Evolutionary conservation across 2,888 invertebrate genomes (phyloP).

Genomic region (Meteorus colon): DNA sequence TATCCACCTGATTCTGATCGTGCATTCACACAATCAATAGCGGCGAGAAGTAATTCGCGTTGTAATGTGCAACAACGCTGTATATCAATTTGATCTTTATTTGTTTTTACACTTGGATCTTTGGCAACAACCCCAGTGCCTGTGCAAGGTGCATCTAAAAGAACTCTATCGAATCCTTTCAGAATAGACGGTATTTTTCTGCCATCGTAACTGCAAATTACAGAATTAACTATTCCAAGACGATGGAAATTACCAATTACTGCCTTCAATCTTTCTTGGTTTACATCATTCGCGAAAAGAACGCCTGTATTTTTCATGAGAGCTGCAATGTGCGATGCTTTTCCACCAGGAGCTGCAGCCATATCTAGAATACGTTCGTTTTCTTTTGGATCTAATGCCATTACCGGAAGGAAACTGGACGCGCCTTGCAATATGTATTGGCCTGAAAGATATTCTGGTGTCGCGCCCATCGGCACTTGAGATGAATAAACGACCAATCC

Average conservation of each 20-base stretch:
- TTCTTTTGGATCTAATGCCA: conserved; percentile 98
- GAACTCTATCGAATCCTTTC: conserved; percentile 94
- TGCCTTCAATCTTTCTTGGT: conserved; percentile 91
- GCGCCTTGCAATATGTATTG: conserved; percentile 98
- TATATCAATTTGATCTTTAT: conserved; percentile 91
- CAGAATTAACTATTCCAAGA: conserved; percentile 94
- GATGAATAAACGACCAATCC: conserved; percentile 97
- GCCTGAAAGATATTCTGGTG: conserved; percentile 98
- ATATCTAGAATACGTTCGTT: conserved; percentile 96
- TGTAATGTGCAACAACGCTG: conserved; percentile 94
- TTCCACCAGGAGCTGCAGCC: conserved; percentile 99
- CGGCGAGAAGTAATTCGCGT: conserved; percentile 91
- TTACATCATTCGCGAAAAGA: conserved; percentile 96
- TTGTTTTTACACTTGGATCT: conserved; percentile 96
- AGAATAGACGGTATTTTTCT: conserved; percentile 87
- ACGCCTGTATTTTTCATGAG: conserved; percentile 99
- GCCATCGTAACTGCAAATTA: conserved; percentile 93
- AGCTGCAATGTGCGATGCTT: conserved; percentile 97
- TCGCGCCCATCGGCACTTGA: conserved; percentile 97
- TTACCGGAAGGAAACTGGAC: conserved; percentile 96
- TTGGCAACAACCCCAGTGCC: conserved; percentile 99
- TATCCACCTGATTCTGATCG: conserved; percentile 94
- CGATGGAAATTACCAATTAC: conserved; percentile 97
- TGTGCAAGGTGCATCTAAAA: conserved; percentile 98
- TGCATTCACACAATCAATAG: conserved; percentile 97